These are phyloP conservation scores for Sphaerodactylus townsendi DNA, from an alignment of 2,113 vertebrate species.

Conservation along the genomic window DNA sequence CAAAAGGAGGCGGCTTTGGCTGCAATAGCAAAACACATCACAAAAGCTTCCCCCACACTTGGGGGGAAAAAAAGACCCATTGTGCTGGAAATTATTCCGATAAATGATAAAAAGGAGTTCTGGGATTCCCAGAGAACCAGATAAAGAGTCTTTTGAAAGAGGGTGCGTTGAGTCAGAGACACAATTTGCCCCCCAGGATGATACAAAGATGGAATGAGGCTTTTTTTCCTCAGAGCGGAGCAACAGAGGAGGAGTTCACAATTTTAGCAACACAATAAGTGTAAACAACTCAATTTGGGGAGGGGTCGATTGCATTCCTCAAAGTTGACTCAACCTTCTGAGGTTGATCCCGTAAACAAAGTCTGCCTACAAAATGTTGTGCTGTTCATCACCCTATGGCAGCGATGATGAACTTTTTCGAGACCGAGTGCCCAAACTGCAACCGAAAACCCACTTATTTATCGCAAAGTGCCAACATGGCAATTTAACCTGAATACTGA, in stretches of 20 bases:
- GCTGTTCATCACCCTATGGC: no score
- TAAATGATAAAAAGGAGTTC: background rate
- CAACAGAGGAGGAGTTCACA: background rate
- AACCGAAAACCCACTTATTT: no score
- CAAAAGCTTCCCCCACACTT: constrained; percentile 3
- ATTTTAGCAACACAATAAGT: background rate
- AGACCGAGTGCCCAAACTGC: no score
- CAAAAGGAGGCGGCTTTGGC: accelerated
- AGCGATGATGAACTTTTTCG: no score
- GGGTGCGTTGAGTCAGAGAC: background rate
- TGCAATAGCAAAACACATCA: background rate
- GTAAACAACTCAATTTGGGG: background rate
- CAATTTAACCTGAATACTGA: no score
- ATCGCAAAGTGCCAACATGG: no score
- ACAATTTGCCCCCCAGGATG: background rate
- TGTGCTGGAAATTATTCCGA: accelerated
- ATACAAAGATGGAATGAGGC: no score
- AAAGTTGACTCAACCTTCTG: no score
- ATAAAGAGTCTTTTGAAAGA: background rate
- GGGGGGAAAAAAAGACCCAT: background rate
- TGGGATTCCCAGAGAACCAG: background rate
- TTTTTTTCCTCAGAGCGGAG: no score
- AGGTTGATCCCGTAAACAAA: no score
- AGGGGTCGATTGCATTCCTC: background rate
- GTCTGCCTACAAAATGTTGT: no score